phyloP scores from a whole-genome alignment of 2,113 vertebrate genomes.

The Neomonachus schauinslandi region DNA sequence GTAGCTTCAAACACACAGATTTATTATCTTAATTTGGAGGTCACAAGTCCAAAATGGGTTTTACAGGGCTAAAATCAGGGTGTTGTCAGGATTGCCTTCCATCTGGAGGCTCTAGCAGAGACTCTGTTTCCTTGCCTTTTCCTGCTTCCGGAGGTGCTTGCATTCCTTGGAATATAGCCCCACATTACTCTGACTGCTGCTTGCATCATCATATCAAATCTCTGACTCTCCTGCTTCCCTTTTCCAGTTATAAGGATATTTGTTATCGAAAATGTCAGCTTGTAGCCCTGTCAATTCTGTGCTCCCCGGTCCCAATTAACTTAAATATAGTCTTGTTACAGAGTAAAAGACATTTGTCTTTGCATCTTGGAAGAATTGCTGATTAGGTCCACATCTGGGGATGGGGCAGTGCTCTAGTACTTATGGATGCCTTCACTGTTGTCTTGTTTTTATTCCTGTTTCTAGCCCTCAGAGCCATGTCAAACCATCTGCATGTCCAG shows the following conservation, averaged over 20 bases:
- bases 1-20: background rate
- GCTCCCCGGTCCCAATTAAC: background rate
- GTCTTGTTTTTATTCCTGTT: conserved; percentile 20
- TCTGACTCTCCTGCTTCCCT: background rate
- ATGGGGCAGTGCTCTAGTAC: too few relatives aligned
- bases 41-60: background rate
- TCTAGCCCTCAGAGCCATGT: conserved; percentile 76
- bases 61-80: background rate
- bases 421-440: background rate
- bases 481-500: conserved; percentile 81
- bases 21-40: background rate
- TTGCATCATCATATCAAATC: background rate
- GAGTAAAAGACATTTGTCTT: background rate
- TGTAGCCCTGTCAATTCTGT: background rate
- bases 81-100: background rate
- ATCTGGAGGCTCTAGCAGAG: background rate
- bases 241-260: background rate
- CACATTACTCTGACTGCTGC: background rate
- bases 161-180: too few relatives aligned
- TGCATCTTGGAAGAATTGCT: background rate
- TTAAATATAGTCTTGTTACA: background rate
- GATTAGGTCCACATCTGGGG: background rate
- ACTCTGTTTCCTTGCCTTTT: background rate
- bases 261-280: background rate
- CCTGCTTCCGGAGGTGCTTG: background rate